phyloP scores from a whole-genome alignment of 2,888 invertebrate species.

The Tachina fera region DNA sequence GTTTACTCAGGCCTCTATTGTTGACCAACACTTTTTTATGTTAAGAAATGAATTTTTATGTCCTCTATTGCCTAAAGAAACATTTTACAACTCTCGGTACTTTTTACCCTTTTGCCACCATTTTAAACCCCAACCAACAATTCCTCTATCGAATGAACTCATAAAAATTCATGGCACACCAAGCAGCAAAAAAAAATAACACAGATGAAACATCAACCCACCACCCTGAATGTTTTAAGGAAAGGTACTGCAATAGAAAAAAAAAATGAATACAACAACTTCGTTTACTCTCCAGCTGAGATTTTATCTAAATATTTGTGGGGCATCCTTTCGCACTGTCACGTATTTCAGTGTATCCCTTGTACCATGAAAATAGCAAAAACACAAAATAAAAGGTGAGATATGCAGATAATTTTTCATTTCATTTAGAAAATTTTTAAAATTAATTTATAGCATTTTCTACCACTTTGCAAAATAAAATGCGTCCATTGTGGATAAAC shows the following conservation, averaged over 20 bases:
- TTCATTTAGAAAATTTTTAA: slow-evolving; percentile 60
- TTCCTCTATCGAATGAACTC: slow-evolving; percentile 39
- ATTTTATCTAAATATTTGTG: slow-evolving; percentile 63
- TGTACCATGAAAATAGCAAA: neutral
- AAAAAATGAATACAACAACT: slow-evolving; percentile 56
- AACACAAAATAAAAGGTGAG: slow-evolving; percentile 32
- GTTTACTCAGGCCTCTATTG: too few relatives aligned
- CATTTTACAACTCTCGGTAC: slow-evolving; percentile 36
- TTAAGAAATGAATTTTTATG: slow-evolving; percentile 58
- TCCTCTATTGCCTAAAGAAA: slow-evolving; percentile 33
- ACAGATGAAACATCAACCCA: slow-evolving; percentile 3
- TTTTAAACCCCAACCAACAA: neutral
- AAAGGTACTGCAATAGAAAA: slow-evolving; percentile 16
- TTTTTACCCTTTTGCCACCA: slow-evolving; percentile 7
- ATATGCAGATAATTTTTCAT: slow-evolving; percentile 37
- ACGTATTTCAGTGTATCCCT: slow-evolving; percentile 21
- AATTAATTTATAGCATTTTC: slow-evolving; percentile 71
- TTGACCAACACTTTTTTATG: slow-evolving; percentile 39
- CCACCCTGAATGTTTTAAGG: slow-evolving; percentile 4
- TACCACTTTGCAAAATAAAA: slow-evolving; percentile 44
- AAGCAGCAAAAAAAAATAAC: neutral
- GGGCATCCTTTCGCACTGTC: slow-evolving; percentile 25
- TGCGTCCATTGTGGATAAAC: slow-evolving; percentile 41
- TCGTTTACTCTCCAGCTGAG: slow-evolving; percentile 60
- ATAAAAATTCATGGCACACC: slow-evolving; percentile 70